Percentiles rank a stretch among this genome's conserved stretches.
Conservation (phyloP, 2,797 vertebrate species). For the Sebastes minor region DNA sequence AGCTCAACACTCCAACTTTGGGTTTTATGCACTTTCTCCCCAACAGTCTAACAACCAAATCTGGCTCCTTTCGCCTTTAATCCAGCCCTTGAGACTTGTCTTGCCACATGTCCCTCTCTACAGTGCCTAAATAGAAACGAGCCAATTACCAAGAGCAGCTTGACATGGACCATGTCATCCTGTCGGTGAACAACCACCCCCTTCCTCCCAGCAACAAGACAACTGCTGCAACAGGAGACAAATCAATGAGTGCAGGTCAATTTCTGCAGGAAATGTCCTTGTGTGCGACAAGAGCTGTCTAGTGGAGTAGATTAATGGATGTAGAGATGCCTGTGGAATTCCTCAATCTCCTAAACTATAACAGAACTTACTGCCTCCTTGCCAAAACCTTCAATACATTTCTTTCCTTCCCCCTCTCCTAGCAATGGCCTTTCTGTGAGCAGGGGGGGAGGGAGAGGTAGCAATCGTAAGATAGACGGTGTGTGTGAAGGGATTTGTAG, state of each 20-base stretch:
- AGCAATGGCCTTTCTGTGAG: conserved; percentile 7
- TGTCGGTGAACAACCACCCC: conserved; percentile 46
- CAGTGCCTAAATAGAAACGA: conserved; percentile 47
- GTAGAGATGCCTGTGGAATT: conserved; percentile 29
- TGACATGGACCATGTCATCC: conserved; percentile 55
- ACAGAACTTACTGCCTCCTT: conserved; percentile 24
- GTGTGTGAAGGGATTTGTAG: conserved; percentile 47
- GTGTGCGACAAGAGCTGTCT: conserved; percentile 18
- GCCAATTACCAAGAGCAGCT: conserved; percentile 61
- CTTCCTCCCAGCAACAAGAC: conserved; percentile 38
- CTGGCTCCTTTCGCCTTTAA: conserved; percentile 23
- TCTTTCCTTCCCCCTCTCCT: neutral
- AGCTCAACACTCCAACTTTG: conserved; percentile 2
- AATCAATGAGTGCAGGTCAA: conserved; percentile 62
- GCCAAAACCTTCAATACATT: conserved; percentile 18
- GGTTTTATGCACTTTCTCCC: neutral
- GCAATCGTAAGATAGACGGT: conserved; percentile 30
- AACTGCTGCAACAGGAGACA: conserved; percentile 38
- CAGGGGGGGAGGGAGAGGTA: neutral
- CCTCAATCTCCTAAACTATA: conserved; percentile 34
- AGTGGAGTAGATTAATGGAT: conserved; percentile 6
- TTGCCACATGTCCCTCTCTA: conserved; percentile 27
- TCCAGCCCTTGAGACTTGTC: conserved; percentile 36
- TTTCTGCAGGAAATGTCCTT: conserved; percentile 29
- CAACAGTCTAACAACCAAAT: conserved; percentile 22